These are phyloP conservation scores for Drosophila quasianomalipes DNA, from an alignment of 2,888 invertebrate species.

Conservation along the genomic window DNA sequence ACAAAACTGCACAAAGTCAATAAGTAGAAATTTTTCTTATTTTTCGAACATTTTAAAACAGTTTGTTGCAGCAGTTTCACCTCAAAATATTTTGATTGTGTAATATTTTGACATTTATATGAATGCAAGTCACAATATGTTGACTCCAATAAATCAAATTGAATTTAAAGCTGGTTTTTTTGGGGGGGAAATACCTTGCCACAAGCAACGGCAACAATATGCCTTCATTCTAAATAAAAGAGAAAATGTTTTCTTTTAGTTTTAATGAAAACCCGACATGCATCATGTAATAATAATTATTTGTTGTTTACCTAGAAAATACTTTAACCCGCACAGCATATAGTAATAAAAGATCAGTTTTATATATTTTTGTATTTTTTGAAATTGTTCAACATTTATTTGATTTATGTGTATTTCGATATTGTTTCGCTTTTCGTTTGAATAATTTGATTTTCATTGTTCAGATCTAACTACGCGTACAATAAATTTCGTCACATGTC, in stretches of 20 bases:
- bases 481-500: constrained; percentile 47
- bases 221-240: too few relatives aligned
- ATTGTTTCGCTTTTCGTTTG: constrained; percentile 43
- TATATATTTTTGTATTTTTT: background rate
- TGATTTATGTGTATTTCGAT: constrained; percentile 51
- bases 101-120: background rate
- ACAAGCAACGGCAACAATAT: background rate
- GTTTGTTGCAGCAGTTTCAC: background rate
- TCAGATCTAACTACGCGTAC: constrained; percentile 67
- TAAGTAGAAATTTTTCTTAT: background rate
- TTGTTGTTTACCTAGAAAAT: background rate
- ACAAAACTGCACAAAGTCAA: background rate
- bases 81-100: background rate
- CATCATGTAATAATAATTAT: background rate
- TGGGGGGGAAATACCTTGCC: too few relatives aligned
- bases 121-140: background rate
- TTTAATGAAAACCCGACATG: background rate
- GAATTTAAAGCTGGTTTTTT: too few relatives aligned
- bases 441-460: constrained; percentile 57
- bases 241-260: background rate
- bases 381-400: constrained; percentile 67
- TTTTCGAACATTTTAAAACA: background rate
- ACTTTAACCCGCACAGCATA: background rate
- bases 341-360: background rate
- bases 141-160: background rate